These are phyloP conservation scores for Periphyllus acericola DNA, from an alignment of 2,888 invertebrate genomes.

Conservation along the genomic window DNA sequence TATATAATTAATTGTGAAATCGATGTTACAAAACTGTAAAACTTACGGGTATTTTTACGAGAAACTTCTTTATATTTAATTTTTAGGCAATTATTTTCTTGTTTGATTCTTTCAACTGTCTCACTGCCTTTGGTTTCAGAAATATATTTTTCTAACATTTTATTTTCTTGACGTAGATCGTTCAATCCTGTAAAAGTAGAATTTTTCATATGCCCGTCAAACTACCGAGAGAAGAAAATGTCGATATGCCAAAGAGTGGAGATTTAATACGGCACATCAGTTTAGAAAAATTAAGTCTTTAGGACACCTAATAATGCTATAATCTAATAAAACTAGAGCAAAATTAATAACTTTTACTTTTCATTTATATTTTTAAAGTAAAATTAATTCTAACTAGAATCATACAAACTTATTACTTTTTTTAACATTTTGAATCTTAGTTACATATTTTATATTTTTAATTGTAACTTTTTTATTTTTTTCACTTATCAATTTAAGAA, in stretches of 20 bases:
- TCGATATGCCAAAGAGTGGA: no score
- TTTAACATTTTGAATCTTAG: background rate
- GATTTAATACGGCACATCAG: no score
- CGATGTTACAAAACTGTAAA: background rate
- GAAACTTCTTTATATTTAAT: background rate
- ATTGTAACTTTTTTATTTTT: background rate
- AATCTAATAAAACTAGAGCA: no score
- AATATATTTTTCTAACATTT: conserved; percentile 34
- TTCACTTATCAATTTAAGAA: background rate
- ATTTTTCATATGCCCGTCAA: no score
- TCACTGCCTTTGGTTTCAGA: background rate
- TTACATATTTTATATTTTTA: background rate
- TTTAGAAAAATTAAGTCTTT: no score
- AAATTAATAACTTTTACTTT: no score
- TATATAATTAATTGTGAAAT: background rate
- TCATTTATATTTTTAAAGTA: background rate
- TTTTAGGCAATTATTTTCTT: conserved; percentile 21
- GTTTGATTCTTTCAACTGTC: conserved; percentile 6
- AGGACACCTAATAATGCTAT: no score
- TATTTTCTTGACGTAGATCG: conserved; percentile 25
- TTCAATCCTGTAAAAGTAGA: conserved; percentile 19
- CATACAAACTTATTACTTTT: background rate
- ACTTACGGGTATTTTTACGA: conserved; percentile 5
- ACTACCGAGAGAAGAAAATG: no score
- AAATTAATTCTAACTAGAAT: background rate